Conservation (phyloP, 1,140 invertebrate species). For the Anastrepha ludens region DNA sequence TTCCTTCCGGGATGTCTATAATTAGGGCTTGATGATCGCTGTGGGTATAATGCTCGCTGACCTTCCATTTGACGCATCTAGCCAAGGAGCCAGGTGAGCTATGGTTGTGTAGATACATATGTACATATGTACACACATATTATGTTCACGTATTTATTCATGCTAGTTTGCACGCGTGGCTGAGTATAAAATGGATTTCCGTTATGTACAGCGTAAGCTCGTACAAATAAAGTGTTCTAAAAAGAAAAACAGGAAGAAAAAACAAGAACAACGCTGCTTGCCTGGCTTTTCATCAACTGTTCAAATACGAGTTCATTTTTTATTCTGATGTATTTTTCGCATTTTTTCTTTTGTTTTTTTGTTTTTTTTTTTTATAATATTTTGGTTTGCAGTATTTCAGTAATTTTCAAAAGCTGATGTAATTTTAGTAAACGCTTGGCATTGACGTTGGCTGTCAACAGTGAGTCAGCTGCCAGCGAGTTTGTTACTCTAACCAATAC, state of each 20-base stretch:
- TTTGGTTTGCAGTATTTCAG: neutral
- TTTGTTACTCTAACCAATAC: neutral
- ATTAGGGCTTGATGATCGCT: too few species aligned
- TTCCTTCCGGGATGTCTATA: too few species aligned
- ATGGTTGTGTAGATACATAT: too few species aligned
- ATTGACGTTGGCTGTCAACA: neutral
- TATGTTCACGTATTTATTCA: neutral
- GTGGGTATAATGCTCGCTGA: too few species aligned
- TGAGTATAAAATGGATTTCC: conserved; percentile 48
- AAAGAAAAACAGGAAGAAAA: neutral
- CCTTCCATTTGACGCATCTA: too few species aligned
- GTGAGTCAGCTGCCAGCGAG: neutral
- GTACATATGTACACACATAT: neutral
- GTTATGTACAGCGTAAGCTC: neutral
- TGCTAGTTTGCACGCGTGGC: conserved; percentile 29
- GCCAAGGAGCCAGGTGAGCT: too few species aligned
- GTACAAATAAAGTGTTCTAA: neutral
- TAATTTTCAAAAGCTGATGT: conserved; percentile 48
- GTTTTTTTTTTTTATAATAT: neutral
- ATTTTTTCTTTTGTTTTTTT: neutral
- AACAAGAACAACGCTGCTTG: neutral
- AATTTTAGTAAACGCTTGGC: conserved; percentile 34
- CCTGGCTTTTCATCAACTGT: neutral
- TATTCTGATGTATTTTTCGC: neutral
- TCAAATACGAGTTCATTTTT: conserved; percentile 10